These are phyloP conservation scores for Oreochromis aureus DNA, from an alignment of 2,113 vertebrate genomes.

Conservation along the genomic window DNA sequence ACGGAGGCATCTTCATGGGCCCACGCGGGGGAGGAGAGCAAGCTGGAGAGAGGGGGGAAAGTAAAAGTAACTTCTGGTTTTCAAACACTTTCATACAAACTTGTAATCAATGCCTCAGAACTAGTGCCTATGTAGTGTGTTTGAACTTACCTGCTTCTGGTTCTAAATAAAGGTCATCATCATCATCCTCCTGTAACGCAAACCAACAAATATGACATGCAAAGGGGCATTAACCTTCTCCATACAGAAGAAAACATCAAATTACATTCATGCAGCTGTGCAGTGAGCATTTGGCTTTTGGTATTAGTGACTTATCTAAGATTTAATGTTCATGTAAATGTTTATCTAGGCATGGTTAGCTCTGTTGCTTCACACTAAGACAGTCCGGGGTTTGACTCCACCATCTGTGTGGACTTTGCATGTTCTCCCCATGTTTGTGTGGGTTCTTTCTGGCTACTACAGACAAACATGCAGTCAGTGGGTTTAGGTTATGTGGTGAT, in stretches of 20 bases:
- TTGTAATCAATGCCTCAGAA: neutral
- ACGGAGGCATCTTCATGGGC: slow-evolving; percentile 5
- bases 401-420: neutral
- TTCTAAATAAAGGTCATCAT: slow-evolving; percentile 69
- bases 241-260: neutral
- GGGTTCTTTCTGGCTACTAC: neutral
- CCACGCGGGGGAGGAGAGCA: slow-evolving; percentile 14
- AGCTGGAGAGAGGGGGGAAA: slow-evolving; percentile 29
- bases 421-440: neutral
- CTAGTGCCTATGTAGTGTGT: neutral
- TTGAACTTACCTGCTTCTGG: slow-evolving; percentile 58
- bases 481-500: neutral
- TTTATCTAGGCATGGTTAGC: neutral
- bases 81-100: neutral
- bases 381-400: neutral
- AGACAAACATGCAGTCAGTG: neutral
- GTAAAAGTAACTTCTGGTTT: neutral
- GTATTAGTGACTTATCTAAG: neutral
- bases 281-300: neutral
- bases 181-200: slow-evolving; percentile 52
- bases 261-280: neutral
- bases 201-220: neutral
- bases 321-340: neutral
- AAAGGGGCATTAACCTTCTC: neutral
- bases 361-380: neutral